Conservation (phyloP, 1,140 invertebrate species). For the Gryon sp. region DNA sequence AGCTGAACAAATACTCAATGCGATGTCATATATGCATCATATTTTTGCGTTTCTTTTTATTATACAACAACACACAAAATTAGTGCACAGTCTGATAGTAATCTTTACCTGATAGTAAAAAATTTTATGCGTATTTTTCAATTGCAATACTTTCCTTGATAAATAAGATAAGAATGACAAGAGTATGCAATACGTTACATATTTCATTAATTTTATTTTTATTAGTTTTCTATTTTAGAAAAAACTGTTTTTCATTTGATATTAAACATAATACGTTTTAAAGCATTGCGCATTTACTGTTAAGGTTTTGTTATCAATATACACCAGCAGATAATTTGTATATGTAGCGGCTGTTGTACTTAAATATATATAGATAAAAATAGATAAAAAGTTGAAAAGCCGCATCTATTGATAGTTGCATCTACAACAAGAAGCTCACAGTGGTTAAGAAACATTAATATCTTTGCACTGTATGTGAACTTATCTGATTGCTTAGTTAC, state of each 20-base stretch:
- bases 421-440: constrained; percentile 28
- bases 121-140: constrained; percentile 29
- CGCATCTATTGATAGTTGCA: constrained; percentile 37
- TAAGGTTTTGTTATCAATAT: constrained; percentile 40
- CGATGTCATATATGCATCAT: constrained; percentile 12
- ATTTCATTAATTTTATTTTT: no score
- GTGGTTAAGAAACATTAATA: constrained; percentile 56
- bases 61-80: constrained; percentile 25
- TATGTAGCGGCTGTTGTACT: constrained; percentile 32
- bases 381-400: constrained; percentile 30
- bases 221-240: no score
- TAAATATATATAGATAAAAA: no score
- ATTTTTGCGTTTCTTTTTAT: constrained; percentile 25
- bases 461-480: constrained; percentile 37
- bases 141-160: constrained; percentile 37
- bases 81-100: constrained; percentile 22
- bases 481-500: constrained; percentile 53
- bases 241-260: no score
- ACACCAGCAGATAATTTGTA: constrained; percentile 22
- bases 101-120: constrained; percentile 26
- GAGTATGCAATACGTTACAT: no score
- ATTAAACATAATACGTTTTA: no score
- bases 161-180: constrained; percentile 30
- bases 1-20: constrained; percentile 38
- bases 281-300: no score